These are phyloP conservation scores for Tetrax tetrax DNA, from an alignment of 2,113 vertebrate genomes.

Conservation along the genomic window DNA sequence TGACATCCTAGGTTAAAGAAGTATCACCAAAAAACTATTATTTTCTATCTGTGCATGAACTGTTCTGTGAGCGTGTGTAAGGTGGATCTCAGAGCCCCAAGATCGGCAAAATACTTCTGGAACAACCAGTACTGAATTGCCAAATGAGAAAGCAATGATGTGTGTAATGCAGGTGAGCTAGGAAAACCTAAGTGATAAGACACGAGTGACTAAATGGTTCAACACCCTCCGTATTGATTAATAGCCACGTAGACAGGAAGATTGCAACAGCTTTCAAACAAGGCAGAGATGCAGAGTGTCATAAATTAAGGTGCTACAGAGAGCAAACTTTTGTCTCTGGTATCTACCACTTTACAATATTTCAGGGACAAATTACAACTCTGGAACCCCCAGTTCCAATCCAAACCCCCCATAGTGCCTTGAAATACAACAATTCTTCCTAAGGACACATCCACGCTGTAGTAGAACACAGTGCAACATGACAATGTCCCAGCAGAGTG, in stretches of 20 bases:
- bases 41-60: not conserved
- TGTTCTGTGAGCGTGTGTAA: not conserved
- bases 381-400: not conserved
- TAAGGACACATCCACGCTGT: accelerated
- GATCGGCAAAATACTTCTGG: not conserved
- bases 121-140: not conserved
- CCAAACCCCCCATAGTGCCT: not conserved
- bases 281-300: not conserved
- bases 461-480: not conserved
- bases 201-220: not conserved
- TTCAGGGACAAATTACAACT: not conserved
- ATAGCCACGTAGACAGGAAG: not conserved
- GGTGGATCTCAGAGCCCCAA: not conserved
- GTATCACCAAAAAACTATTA: not conserved
- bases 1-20: not conserved
- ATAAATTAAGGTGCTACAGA: not conserved
- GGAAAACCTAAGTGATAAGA: not conserved
- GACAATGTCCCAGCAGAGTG: not conserved
- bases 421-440: not conserved
- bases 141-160: not conserved
- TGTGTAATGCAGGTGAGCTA: not conserved
- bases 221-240: not conserved
- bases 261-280: not conserved
- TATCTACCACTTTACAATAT: not conserved
- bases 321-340: not conserved